Evolutionary conservation across 2,888 invertebrate species (phyloP), one percentile per base, ranked within the genome.

Genomic region (Drosophila stalkeri): DNA sequence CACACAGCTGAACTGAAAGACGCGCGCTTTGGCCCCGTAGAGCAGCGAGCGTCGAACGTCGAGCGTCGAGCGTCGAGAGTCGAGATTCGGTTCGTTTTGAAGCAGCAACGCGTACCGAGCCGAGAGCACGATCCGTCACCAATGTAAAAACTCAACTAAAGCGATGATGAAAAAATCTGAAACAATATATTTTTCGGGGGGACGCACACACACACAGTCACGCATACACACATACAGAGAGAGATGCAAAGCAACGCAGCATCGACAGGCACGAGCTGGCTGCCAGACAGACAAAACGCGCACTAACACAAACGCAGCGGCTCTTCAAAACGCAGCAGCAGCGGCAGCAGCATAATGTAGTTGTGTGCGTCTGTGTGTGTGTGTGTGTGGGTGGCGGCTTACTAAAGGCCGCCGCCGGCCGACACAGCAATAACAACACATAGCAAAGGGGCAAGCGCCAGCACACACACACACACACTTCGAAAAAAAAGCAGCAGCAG

Each of bases 91-190:
- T 65, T 77, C 47, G 74, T 41, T 37, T 74, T 87, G 57, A 74
- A 81, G 87, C 75, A 72, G 67, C 56, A 68, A 33, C 81, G 79
- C 74, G 86, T 83, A 84, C 86, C 88, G 87, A 81, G 87, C 88
- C 91, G 90, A 90, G 90, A 90, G 91, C 92, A 92, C 92, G 93
- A 93, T 93, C 92, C 93, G 92, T 93, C 93, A 93, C 93, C 93
- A 92, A 92, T 92, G 93, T 93, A 93, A 93, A 93, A 92, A 93
- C 93, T 92, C 92, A 92, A 93, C 93, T 93, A 93, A 93, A 93
- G 92, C 92, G 92, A 88, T 92, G 92, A 91, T 92, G 92, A 93
- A 93, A 93, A 93, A 93, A 93, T 92, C 92, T 93, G 93, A 93
- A 93, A 93, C 93, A 93, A 93, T 93, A 93, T 93, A 93, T 93